Base-by-base conservation (phyloP, 2,888 invertebrate species). In the Caenorhabditis virilis region DNA sequence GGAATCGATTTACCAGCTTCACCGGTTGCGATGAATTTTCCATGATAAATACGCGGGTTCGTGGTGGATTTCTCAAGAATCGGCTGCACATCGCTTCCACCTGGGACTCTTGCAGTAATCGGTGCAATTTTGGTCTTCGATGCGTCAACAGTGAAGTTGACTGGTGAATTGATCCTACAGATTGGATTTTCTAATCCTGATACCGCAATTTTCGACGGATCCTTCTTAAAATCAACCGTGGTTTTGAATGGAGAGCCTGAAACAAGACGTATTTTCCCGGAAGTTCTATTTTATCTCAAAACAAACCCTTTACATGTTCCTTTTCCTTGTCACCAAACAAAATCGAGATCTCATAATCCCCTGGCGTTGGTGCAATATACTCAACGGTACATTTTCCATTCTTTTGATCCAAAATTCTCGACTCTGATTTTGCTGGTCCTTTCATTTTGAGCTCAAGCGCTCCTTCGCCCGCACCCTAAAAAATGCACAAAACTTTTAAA, bases 311-410 rank as follows among this genome's bases (percentile, higher is more conserved):
- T 6, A 74, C 61, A 39, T 69, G 73, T 15, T 66, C 39, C 50
- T 67, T 70, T 25, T 61, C 22, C 27, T 73, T 60, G 13, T 70
- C 65, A 43, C 75, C 75, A 38, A 69, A 76, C 49, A 64, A 54
- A 38, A 76, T 69, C 11, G 60, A 64, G 43, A 78, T 69, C 11
- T 60, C 79, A 86, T 98, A 97, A 18, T 72, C 68, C 46, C 97
- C 97, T 2, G 95, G 95, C 4, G 93, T 92, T 0, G 93, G 93
- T 46, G 97, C 95, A 53, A 95, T 86, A 85, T 93, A 98, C 0
- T 92, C 92, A 0, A 97, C 95, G 0, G 92, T 89, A 84, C 91
- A 91, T 0, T 95, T 95, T 38, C 97, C 97, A 83, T 98, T 95
- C 85, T 92, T 91, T 82, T 91, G 91, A 82, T 92, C 92, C 64